Percentiles rank a stretch among this genome's conserved stretches.
phyloP scores from a whole-genome alignment of 1,140 invertebrate genomes.

The Philotrypesis tridentata region DNA sequence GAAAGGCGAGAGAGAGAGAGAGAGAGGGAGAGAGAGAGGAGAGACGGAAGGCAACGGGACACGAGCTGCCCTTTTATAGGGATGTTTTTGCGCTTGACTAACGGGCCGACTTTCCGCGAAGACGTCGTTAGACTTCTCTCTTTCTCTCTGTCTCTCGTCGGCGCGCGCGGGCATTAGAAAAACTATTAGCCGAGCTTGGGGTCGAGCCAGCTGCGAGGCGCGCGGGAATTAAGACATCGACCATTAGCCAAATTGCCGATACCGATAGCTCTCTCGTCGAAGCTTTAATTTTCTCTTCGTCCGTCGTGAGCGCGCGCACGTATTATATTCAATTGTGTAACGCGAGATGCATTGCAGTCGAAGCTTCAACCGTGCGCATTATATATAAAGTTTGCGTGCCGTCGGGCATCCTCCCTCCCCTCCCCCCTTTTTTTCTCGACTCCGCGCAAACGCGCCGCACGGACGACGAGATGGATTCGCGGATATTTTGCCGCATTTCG shows the following conservation, averaged over 20 bases:
- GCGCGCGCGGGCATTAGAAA: constrained; percentile 14
- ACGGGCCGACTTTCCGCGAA: not conserved
- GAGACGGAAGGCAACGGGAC: not conserved
- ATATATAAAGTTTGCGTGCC: too few species aligned
- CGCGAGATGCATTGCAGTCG: too few species aligned
- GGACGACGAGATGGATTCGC: not conserved
- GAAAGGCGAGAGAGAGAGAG: not conserved
- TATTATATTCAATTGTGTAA: not conserved
- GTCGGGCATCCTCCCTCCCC: too few species aligned
- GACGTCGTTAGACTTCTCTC: not conserved
- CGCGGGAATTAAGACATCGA: constrained; percentile 25
- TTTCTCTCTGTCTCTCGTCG: too few species aligned
- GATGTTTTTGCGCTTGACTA: not conserved
- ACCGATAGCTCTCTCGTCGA: not conserved
- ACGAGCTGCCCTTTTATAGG: constrained; percentile 21
- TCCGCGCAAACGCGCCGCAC: too few species aligned
- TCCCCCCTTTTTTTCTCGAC: too few species aligned
- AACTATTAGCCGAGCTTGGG: constrained; percentile 14
- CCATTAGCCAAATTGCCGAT: constrained; percentile 26
- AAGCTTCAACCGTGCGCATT: too few species aligned
- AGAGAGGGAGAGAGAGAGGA: not conserved
- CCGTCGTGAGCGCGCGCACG: too few species aligned
- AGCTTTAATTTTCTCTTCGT: not conserved
- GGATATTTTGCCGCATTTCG: not conserved
- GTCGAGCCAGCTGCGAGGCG: not conserved